A percentile compares a stretch with the other conserved stretches of the same genome.
Evolutionary conservation across 92 coral and sea anemone species (phyloP).

Genomic region (Micromussa lordhowensis): DNA sequence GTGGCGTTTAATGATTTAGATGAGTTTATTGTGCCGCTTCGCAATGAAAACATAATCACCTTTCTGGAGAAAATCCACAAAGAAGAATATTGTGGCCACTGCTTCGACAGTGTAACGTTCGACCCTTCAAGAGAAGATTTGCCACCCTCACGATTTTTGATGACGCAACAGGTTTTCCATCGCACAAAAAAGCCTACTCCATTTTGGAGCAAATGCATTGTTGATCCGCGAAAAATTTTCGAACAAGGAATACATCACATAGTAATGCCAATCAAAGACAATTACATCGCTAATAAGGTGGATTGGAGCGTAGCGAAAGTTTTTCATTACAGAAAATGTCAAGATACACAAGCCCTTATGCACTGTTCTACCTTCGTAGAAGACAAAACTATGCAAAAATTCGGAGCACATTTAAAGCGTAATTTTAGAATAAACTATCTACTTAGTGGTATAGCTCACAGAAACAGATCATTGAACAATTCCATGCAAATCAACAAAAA

Average conservation of each 20-base stretch:
- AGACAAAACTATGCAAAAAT: slow-evolving; percentile 41
- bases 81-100: slow-evolving; percentile 59
- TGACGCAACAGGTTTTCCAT: slow-evolving; percentile 25
- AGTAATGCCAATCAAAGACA: slow-evolving; percentile 26
- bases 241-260: slow-evolving; percentile 68
- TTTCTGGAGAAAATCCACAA: slow-evolving; percentile 46
- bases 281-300: slow-evolving; percentile 6
- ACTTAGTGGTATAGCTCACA: background rate
- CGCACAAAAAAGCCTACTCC: slow-evolving; percentile 3
- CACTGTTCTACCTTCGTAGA: slow-evolving; percentile 15
- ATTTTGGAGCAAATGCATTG: slow-evolving; percentile 62
- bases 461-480: background rate
- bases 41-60: slow-evolving; percentile 26
- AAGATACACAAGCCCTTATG: slow-evolving; percentile 18
- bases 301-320: slow-evolving; percentile 51
- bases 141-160: background rate
- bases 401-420: slow-evolving; percentile 4
- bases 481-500: no score
- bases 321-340: slow-evolving; percentile 70
- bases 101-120: slow-evolving; percentile 64
- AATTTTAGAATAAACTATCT: background rate
- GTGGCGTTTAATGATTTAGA: slow-evolving; percentile 74
- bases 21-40: slow-evolving; percentile 72
- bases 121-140: slow-evolving; percentile 14
- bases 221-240: slow-evolving; percentile 62